Evolutionary conservation across 2,113 vertebrate species (phyloP).

Genomic region (Oceanites oceanicus): DNA sequence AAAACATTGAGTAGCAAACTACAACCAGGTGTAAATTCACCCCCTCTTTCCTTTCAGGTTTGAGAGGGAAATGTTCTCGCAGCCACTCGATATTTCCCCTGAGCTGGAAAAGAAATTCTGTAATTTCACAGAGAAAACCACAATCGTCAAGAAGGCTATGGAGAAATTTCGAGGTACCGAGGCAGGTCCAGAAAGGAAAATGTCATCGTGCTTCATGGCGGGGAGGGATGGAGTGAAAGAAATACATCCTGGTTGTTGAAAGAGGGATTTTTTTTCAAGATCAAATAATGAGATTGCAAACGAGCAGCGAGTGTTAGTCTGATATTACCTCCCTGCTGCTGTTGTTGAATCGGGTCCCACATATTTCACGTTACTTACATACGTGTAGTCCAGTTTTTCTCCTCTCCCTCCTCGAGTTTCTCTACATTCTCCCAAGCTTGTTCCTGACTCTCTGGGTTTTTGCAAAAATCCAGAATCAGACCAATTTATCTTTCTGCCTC

Average conservation of each 20-base stretch:
- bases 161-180: neutral
- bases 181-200: neutral
- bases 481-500: neutral
- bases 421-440: neutral
- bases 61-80: neutral
- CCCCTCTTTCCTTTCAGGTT: neutral
- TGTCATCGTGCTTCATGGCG: neutral
- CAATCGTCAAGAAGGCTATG: fast-evolving
- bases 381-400: neutral
- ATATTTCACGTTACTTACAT: neutral
- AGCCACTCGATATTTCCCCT: neutral
- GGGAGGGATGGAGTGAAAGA: neutral
- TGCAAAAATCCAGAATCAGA: neutral
- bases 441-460: neutral
- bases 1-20: neutral
- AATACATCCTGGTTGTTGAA: neutral
- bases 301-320: neutral
- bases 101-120: neutral
- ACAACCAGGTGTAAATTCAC: neutral
- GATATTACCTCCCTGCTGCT: neutral
- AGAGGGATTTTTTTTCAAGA: neutral
- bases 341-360: neutral
- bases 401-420: neutral
- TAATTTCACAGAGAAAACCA: neutral
- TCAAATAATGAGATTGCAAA: neutral